phyloP scores from a whole-genome alignment of 2,113 vertebrate species.

The Progne subis region DNA sequence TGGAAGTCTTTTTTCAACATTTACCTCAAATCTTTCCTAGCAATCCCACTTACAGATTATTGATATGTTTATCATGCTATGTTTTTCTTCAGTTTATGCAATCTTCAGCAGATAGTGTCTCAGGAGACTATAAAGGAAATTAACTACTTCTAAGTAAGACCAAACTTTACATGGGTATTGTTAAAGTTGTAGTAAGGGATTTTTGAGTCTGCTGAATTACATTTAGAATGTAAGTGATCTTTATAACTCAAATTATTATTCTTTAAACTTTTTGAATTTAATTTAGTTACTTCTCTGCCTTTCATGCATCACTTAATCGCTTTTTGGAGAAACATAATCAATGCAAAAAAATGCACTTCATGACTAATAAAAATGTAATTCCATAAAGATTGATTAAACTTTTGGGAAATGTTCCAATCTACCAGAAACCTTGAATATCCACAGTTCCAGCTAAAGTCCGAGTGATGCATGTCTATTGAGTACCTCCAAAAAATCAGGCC shows the following conservation, averaged over 20 bases:
- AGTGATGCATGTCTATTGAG: not conserved
- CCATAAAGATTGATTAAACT: not conserved
- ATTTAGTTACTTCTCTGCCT: slow-evolving; percentile 44
- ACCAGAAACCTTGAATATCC: not conserved
- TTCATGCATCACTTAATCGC: slow-evolving; percentile 19
- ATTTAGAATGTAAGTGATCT: slow-evolving; percentile 14
- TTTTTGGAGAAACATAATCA: slow-evolving; percentile 40
- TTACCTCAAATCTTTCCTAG: not conserved
- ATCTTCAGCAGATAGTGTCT: not conserved
- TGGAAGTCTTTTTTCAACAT: not conserved
- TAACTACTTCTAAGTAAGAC: not conserved
- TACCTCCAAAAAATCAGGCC: not conserved
- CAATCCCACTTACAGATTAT: not conserved
- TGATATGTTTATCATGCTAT: not conserved
- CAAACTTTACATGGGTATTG: not conserved
- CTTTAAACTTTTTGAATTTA: slow-evolving; percentile 14
- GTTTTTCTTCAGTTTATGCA: not conserved
- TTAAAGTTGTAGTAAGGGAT: not conserved
- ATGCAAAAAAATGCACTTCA: slow-evolving; percentile 2
- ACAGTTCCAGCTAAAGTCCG: not conserved
- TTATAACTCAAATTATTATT: slow-evolving; percentile 35
- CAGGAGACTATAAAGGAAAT: not conserved
- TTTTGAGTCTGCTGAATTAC: slow-evolving; percentile 31
- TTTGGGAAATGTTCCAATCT: not conserved
- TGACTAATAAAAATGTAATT: not conserved